Evolutionary conservation across 2,113 vertebrate species (phyloP), one percentile per base, ranked within the genome.

Genomic region (Tachuris rubrigastra): DNA sequence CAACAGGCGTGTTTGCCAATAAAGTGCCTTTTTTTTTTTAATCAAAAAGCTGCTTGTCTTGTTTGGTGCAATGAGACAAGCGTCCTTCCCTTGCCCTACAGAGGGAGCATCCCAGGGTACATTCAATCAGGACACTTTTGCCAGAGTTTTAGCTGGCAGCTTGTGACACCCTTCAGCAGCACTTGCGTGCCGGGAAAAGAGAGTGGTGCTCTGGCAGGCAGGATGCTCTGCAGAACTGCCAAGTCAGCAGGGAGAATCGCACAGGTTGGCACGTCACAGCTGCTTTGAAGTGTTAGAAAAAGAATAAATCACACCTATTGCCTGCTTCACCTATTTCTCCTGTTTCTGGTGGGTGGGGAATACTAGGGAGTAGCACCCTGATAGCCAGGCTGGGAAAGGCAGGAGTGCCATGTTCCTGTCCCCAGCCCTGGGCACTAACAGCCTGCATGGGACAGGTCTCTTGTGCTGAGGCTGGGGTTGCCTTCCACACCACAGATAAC

Each of bases 401-500:
- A 73, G 33, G 23, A 1, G 0, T 78, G 58, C 58, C 55, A 22
- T 0, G 0, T 49, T 92, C 23, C 46, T 84, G 72, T 42, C 20
- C 58, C 63, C 58, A 60, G 47, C 42, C 25, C 27, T 47, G 59
- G 25, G 12, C 58, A 59, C 33, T 17, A 4, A 12, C 20, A 72
- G 42, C 31, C 59, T 2, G 1, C 1, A 0, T 21, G 65, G 59
- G 16, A 6, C 6, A 2, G 5, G 1, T 60, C 5, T 31, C 39
- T 20, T 39, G 25, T 14, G 25, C 35, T 6, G 23, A 12, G 33
- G 15, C 22, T 49, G 37, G 28, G 41, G 13, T 20, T 23, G 18
- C 31, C 31, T 35, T 59, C n/a, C 23, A 25, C n/a, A 59, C 14
- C 58, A 24, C 14, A 59, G n/a, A 35, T 16, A 59, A 59, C 22